These are phyloP conservation scores for Silvanus unidentatus DNA, from an alignment of 2,888 invertebrate genomes.

Conservation along the genomic window DNA sequence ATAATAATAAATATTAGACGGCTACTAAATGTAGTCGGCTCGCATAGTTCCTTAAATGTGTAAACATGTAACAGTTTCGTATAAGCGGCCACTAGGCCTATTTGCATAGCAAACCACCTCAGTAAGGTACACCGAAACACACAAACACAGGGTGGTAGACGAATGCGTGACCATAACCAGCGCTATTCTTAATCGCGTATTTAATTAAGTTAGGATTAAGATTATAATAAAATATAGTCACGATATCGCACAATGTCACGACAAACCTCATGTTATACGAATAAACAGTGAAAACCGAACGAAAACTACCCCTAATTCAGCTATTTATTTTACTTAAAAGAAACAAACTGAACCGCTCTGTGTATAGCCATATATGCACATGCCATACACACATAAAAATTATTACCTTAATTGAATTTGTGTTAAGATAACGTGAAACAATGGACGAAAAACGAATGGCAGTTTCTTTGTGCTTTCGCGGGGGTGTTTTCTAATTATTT, in stretches of 20 bases:
- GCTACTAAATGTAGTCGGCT: too few relatives aligned
- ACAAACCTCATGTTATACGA: background rate
- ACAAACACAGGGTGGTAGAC: too few relatives aligned
- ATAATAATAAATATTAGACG: too few relatives aligned
- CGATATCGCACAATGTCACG: conserved; percentile 25
- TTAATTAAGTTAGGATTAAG: conserved; percentile 46
- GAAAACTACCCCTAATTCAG: conserved; percentile 13
- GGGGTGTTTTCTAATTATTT: too few relatives aligned
- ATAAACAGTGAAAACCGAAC: background rate
- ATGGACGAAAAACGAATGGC: too few relatives aligned
- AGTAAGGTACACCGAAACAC: too few relatives aligned
- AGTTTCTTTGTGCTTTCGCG: too few relatives aligned
- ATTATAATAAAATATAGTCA: conserved; percentile 44
- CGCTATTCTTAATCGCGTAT: conserved; percentile 34
- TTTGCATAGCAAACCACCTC: background rate
- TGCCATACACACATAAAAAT: conserved; percentile 4
- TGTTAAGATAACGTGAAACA: conserved; percentile 2
- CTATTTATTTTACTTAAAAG: conserved; percentile 18
- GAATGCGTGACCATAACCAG: conserved; percentile 6
- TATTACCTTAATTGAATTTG: conserved; percentile 11
- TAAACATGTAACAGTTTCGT: conserved; percentile 26
- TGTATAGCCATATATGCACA: background rate
- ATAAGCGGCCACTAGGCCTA: conserved; percentile 18
- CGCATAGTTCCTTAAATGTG: conserved; percentile 18
- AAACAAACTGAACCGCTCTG: conserved; percentile 13